Percentiles rank a stretch among this genome's conserved stretches.
phyloP scores from a whole-genome alignment of 2,888 invertebrate species.

The Xylota segnis region DNA sequence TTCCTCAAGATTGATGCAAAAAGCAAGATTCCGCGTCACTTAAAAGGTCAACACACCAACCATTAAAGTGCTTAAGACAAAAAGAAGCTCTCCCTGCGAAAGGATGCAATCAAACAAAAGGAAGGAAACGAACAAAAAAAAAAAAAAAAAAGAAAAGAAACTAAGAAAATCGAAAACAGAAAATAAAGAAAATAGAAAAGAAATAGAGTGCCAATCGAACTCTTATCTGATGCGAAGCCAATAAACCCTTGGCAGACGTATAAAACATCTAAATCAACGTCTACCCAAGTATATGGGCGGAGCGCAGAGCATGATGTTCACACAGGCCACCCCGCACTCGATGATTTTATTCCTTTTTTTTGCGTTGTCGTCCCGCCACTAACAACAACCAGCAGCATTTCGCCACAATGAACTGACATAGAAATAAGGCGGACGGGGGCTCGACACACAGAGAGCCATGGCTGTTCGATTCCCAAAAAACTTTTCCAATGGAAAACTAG shows the following conservation, averaged over 20 bases:
- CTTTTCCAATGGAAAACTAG: constrained; percentile 38
- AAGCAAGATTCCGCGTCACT: constrained; percentile 50
- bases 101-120: constrained; percentile 62
- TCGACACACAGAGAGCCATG: constrained; percentile 28
- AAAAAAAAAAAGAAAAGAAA: constrained; percentile 10
- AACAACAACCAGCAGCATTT: constrained; percentile 49
- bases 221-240: constrained; percentile 77
- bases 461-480: constrained; percentile 16
- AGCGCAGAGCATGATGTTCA: constrained; percentile 34
- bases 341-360: constrained; percentile 51
- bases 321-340: constrained; percentile 16
- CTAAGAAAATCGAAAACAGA: constrained; percentile 10
- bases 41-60: constrained; percentile 60
- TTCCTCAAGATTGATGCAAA: constrained; percentile 27
- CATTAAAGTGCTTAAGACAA: constrained; percentile 47
- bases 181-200: constrained; percentile 68
- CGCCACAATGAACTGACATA: constrained; percentile 69
- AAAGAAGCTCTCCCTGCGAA: constrained; percentile 23
- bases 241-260: constrained; percentile 76
- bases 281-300: constrained; percentile 64
- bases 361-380: constrained; percentile 17
- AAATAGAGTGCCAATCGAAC: constrained; percentile 76
- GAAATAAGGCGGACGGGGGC: constrained; percentile 26
- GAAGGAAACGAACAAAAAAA: constrained; percentile 27
- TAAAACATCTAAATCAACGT: constrained; percentile 76